Base-by-base conservation (phyloP, 2,113 vertebrate genomes). In the Panthera uncia region DNA sequence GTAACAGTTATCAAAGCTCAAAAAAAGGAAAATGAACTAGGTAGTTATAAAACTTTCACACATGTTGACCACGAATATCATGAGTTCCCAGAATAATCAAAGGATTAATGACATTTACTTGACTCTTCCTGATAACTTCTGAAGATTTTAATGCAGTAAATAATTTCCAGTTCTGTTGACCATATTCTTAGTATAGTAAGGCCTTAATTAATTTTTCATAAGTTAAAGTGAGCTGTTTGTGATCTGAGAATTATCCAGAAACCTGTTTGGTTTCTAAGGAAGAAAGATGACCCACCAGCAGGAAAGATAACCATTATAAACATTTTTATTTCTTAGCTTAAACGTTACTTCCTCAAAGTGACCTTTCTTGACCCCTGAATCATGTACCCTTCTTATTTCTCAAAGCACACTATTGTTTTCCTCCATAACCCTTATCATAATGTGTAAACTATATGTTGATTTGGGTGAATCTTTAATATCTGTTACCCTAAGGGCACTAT, bases 11-110 rank as follows among this genome's bases (percentile, higher is more conserved):
- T 45, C 93, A 95, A 94, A 95, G 61, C 79, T 97, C 95, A 45
- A 4, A 85, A 94, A 95, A 66, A 82, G 63, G 36, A 96, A 97
- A 98, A 96, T 89, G 48, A 97, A 36, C 65, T 45, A 55, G 91
- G 3, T 68, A 79, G 12, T 96, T 95, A 92, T 66, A 74, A 95
- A 95, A 92, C 52, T 74, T 86, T 96, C 61, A 74, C 92, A 55
- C 41, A 87, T 81, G 0, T 52, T 95, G 61, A 94, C 23, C 5
- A 41, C 15, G 97, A 98, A 93, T 97, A 79, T 41, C 38, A 82
- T 90, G 52, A 95, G 71, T 96, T 93, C 31, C 57, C 92, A 93
- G 50, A 95, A 97, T 92, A 93, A 86, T 82, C 69, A 82, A 19
- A 65, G 63, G 29, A 90, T 71, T 90, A 50, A 74, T 95, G 50